Evolutionary conservation across 2,888 invertebrate genomes (phyloP).

Genomic region (Ryuthela nishihirai): DNA sequence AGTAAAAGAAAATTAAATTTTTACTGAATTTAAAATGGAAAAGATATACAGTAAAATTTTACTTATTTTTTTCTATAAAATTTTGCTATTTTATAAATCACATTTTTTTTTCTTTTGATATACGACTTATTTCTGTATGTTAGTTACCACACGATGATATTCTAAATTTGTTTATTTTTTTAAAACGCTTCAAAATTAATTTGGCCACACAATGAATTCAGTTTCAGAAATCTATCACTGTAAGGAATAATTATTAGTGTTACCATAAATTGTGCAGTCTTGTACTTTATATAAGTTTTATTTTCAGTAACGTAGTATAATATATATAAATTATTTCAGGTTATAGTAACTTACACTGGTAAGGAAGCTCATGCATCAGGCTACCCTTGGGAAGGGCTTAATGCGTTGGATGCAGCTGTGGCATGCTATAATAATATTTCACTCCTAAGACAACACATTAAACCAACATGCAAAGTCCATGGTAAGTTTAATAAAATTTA

Average conservation of each 20-base stretch:
- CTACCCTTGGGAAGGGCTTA: constrained; percentile 49
- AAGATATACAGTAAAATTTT: no score
- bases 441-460: constrained; percentile 50
- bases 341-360: constrained; percentile 39
- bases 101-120: no score
- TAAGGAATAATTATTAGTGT: not conserved
- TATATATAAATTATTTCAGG: not conserved
- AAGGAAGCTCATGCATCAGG: constrained; percentile 45
- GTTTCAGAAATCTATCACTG: not conserved
- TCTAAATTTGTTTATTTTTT: no score
- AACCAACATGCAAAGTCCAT: constrained; percentile 50
- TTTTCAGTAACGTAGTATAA: not conserved
- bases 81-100: no score
- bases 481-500: constrained; percentile 42
- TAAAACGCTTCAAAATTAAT: no score
- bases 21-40: no score
- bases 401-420: constrained; percentile 52
- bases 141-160: no score
- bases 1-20: no score
- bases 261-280: not conserved
- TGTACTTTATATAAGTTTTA: not conserved
- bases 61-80: no score
- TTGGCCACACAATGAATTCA: no score
- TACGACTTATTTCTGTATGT: no score
- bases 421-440: constrained; percentile 49